Conservation (phyloP, 2,888 invertebrate genomes). For the Elmis aenea region DNA sequence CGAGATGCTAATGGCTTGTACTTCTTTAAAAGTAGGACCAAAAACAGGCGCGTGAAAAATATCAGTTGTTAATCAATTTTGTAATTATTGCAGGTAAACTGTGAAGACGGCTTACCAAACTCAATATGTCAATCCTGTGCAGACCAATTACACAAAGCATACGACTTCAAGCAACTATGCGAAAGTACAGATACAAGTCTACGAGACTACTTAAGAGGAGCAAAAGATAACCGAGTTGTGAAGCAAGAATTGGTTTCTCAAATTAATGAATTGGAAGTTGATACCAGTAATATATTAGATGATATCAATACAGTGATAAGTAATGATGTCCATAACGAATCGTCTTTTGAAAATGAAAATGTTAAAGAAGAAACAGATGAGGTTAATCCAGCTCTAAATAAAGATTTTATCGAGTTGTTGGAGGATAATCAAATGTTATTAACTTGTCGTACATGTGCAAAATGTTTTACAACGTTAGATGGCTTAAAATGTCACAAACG, state of each 20-base stretch:
- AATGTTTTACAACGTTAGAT: conserved; percentile 43
- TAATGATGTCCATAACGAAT: neutral
- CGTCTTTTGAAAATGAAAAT: conserved; percentile 1
- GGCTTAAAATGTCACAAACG: conserved; percentile 40
- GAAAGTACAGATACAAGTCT: conserved; percentile 38
- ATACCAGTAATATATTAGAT: conserved; percentile 1
- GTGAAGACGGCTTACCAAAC: conserved; percentile 41
- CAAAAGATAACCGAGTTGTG: conserved; percentile 19
- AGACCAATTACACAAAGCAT: conserved; percentile 38
- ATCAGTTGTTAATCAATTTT: conserved; percentile 4
- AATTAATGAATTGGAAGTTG: conserved; percentile 1
- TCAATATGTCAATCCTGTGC: conserved; percentile 41
- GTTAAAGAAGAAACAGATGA: conserved; percentile 21
- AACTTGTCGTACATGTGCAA: conserved; percentile 40
- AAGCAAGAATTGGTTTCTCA: conserved; percentile 20
- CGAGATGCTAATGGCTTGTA: conserved; percentile 50
- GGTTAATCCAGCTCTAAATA: conserved; percentile 10
- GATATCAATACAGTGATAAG: neutral
- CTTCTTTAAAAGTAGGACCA: conserved; percentile 43
- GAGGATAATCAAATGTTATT: conserved; percentile 42
- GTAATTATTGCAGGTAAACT: conserved; percentile 38
- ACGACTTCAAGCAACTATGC: conserved; percentile 41
- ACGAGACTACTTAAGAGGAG: conserved; percentile 35
- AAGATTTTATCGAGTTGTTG: conserved; percentile 40
- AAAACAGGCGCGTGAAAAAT: neutral